Evolutionary conservation across 2,797 vertebrate genomes (phyloP).

Genomic region (Semaprochilodus insignis): DNA sequence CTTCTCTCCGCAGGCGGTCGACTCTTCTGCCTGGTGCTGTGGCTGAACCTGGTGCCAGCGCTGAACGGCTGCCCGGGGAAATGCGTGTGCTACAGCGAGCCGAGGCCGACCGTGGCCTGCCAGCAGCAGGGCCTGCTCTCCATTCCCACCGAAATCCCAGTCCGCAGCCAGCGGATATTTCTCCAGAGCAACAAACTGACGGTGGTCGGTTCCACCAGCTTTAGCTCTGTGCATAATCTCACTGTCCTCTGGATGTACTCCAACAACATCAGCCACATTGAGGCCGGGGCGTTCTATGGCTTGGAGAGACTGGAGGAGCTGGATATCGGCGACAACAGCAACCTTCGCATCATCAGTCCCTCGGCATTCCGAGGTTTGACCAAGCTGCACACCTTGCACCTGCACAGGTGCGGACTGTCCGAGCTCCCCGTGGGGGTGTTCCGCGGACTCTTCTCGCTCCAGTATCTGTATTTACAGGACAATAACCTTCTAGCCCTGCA

Average conservation of each 20-base stretch:
- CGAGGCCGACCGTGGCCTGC: conserved; percentile 94
- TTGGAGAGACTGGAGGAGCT: conserved; percentile 92
- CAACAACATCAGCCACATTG: conserved; percentile 94
- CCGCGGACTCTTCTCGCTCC: conserved; percentile 90
- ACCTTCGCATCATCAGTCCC: conserved; percentile 90
- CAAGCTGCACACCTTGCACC: conserved; percentile 93
- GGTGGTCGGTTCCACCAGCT: conserved; percentile 89
- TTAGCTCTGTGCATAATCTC: conserved; percentile 94
- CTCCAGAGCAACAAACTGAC: conserved; percentile 95
- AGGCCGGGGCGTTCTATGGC: conserved; percentile 89
- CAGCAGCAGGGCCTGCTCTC: conserved; percentile 94
- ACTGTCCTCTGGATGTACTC: conserved; percentile 97
- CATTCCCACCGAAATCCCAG: conserved; percentile 91
- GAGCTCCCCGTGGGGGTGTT: conserved; percentile 92
- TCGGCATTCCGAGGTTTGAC: conserved; percentile 90
- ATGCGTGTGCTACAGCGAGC: conserved; percentile 95
- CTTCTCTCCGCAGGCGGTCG: conserved; percentile 81
- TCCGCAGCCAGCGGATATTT: conserved; percentile 95
- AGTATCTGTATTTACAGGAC: conserved; percentile 98
- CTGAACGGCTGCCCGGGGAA: conserved; percentile 90
- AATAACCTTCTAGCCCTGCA: conserved; percentile 90
- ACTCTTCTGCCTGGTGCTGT: conserved; percentile 92
- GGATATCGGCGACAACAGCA: conserved; percentile 95
- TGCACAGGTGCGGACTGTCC: conserved; percentile 94
- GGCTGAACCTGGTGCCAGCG: conserved; percentile 87